Evolutionary conservation across 2,797 vertebrate genomes (phyloP).

Genomic region (Sebastolobus alascanus): DNA sequence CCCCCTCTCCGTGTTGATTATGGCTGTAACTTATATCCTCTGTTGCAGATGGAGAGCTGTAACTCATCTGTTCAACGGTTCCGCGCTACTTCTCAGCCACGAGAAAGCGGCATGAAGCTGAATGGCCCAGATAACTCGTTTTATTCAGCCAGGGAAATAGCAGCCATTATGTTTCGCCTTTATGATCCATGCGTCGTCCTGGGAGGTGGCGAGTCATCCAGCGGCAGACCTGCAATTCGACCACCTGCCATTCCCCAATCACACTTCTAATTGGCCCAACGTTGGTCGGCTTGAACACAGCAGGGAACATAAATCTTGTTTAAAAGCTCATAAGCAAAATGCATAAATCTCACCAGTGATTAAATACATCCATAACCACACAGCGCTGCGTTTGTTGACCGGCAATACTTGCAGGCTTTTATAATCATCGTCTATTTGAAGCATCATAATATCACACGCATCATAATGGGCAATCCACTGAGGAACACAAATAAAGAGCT

Average conservation of each 20-base stretch:
- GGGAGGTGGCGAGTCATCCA: constrained; percentile 40
- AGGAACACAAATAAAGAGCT: constrained; percentile 33
- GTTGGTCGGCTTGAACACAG: constrained; percentile 51
- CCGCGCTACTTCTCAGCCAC: neutral
- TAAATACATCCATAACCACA: constrained; percentile 60
- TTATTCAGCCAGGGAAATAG: constrained; percentile 25
- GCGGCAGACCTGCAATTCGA: constrained; percentile 28
- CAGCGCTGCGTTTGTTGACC: constrained; percentile 45
- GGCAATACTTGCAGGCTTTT: constrained; percentile 36
- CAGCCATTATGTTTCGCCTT: constrained; percentile 38
- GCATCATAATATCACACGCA: constrained; percentile 35
- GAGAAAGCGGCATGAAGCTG: constrained; percentile 14
- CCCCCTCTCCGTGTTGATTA: constrained; percentile 42
- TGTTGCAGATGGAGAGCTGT: constrained; percentile 31
- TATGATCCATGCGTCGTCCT: constrained; percentile 44
- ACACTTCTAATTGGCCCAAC: constrained; percentile 59
- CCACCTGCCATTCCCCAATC: constrained; percentile 57
- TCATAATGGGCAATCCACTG: constrained; percentile 35
- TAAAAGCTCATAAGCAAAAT: constrained; percentile 66
- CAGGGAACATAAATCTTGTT: constrained; percentile 56
- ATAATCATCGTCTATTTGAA: constrained; percentile 52
- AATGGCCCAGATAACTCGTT: constrained; percentile 24
- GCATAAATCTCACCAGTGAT: constrained; percentile 69
- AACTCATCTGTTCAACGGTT: constrained; percentile 36
- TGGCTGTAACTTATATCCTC: constrained; percentile 50